Conservation (phyloP, 2,797 vertebrate species). For the Aselliscus stoliczkanus region DNA sequence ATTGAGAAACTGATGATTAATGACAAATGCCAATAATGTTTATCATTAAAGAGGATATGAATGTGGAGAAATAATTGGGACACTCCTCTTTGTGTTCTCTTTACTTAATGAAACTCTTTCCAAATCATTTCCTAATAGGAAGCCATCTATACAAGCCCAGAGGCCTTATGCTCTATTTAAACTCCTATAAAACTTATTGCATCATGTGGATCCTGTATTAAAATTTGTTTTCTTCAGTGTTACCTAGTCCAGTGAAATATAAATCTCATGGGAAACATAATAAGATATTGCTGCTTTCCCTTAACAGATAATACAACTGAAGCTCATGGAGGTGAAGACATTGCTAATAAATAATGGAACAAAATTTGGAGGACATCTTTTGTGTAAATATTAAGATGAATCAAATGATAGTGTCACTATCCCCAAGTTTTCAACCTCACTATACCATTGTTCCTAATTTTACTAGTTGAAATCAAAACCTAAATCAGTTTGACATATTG, state of each 20-base stretch:
- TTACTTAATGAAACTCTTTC: neutral
- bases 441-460: neutral
- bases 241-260: neutral
- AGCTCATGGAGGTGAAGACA: neutral
- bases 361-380: neutral
- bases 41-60: neutral
- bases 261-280: neutral
- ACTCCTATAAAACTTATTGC: neutral
- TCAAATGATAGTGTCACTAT: neutral
- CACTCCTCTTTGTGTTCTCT: neutral
- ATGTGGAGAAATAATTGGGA: neutral
- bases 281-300: neutral
- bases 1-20: neutral
- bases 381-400: neutral
- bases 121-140: neutral
- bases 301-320: neutral
- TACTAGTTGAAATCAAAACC: neutral
- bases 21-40: neutral
- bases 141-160: neutral
- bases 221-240: neutral
- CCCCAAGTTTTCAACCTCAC: neutral
- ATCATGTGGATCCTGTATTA: neutral
- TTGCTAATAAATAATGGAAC: neutral
- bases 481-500: neutral
- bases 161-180: neutral